These are phyloP conservation scores for Dendrocopos noguchii DNA, from an alignment of 2,113 vertebrate species.

Conservation along the genomic window DNA sequence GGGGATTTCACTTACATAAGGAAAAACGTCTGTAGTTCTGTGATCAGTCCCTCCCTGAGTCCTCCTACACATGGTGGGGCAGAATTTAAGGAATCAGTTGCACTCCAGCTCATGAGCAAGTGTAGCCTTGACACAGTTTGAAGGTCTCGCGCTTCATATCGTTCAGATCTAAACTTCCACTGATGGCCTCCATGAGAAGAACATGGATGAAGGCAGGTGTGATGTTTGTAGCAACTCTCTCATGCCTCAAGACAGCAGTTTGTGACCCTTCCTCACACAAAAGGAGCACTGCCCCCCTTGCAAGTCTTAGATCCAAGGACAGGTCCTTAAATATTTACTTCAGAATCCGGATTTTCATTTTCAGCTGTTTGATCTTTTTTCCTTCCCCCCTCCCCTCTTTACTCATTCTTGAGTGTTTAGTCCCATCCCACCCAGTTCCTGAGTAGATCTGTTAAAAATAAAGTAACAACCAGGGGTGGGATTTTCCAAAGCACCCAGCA, in stretches of 20 bases:
- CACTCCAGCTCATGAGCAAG: neutral
- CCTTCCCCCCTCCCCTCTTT: neutral
- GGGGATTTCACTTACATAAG: too few relatives aligned
- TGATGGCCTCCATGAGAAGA: neutral
- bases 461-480: conserved; percentile 59
- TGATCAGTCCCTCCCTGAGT: neutral
- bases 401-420: conserved; percentile 41
- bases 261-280: neutral
- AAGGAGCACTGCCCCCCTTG: neutral
- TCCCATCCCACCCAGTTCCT: conserved; percentile 15
- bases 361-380: conserved; percentile 19
- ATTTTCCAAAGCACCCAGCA: conserved; percentile 58
- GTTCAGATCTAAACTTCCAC: neutral
- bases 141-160: neutral
- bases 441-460: conserved; percentile 35
- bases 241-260: neutral
- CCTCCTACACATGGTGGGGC: neutral
- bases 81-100: neutral
- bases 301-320: neutral
- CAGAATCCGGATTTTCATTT: conserved; percentile 23
- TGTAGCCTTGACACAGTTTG: neutral
- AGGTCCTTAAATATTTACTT: neutral
- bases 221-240: accelerated
- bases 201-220: neutral
- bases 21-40: too few relatives aligned